A percentile compares a stretch with the other conserved stretches of the same genome.
Conservation (phyloP, 2,797 vertebrate genomes). For the Arremon brunneinucha region DNA sequence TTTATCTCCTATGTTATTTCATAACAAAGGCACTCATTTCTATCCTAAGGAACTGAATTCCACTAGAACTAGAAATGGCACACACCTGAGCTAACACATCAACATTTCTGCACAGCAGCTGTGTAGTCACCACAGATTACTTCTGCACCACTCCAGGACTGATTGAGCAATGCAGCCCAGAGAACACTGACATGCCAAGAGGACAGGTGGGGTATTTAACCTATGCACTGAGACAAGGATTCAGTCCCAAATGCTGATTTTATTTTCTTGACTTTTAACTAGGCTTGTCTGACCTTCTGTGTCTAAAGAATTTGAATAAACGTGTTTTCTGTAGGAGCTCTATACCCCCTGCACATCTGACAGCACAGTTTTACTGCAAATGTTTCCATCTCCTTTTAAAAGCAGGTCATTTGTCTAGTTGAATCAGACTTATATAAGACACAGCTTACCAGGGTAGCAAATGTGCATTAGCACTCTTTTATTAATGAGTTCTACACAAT, state of each 20-base stretch:
- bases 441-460: constrained; percentile 16
- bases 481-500: constrained; percentile 64
- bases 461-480: constrained; percentile 15
- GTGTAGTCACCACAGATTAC: neutral
- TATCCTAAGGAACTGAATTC: neutral
- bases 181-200: neutral
- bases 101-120: neutral
- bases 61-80: neutral
- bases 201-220: neutral
- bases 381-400: constrained; percentile 53
- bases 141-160: neutral
- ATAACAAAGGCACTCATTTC: neutral
- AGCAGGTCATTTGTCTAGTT: constrained; percentile 54
- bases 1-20: neutral
- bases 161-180: neutral
- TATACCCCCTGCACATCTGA: neutral
- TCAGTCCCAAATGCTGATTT: neutral
- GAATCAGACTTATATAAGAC: constrained; percentile 37
- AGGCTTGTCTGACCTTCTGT: constrained; percentile 57
- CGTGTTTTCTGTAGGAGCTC: neutral
- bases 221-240: neutral
- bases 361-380: constrained; percentile 27
- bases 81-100: neutral
- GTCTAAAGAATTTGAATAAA: constrained; percentile 60
- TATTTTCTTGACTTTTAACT: constrained; percentile 51